A percentile compares a stretch with the other conserved stretches of the same genome.
Conservation (phyloP, 2,113 vertebrate genomes). For the Clinocottus analis region DNA sequence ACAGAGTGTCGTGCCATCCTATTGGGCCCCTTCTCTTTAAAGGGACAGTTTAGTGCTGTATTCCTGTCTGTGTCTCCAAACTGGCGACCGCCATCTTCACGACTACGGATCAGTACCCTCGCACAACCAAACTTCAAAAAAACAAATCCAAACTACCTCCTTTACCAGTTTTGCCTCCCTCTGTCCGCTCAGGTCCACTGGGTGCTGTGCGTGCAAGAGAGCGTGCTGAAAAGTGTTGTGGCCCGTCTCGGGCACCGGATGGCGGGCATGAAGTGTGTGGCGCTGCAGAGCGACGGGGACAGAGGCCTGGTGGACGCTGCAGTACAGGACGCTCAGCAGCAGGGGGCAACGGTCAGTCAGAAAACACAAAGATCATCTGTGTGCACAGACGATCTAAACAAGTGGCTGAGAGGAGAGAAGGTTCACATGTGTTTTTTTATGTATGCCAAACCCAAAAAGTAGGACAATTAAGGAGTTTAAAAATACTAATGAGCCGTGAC, state of each 20-base stretch:
- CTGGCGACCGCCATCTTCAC: too few relatives aligned
- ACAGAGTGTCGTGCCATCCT: neutral
- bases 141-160: too few relatives aligned
- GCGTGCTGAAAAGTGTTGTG: conserved; percentile 78
- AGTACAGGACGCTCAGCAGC: conserved; percentile 83
- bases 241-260: conserved; percentile 83
- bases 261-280: conserved; percentile 80
- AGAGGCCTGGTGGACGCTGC: conserved; percentile 71
- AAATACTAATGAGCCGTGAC: neutral
- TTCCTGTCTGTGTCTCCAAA: too few relatives aligned
- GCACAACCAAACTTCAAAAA: too few relatives aligned
- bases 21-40: neutral
- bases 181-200: conserved; percentile 74
- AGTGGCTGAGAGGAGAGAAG: neutral
- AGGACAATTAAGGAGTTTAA: neutral
- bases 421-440: neutral
- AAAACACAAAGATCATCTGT: neutral
- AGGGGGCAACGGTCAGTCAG: conserved; percentile 86
- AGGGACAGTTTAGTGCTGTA: neutral
- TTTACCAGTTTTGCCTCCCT: accelerated
- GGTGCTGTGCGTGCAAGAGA: conserved; percentile 88
- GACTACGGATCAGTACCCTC: too few relatives aligned
- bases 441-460: neutral
- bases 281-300: conserved; percentile 69
- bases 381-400: too few relatives aligned